These are phyloP conservation scores for Oscheius sp. DNA, from an alignment of 2,888 invertebrate genomes.

Conservation along the genomic window DNA sequence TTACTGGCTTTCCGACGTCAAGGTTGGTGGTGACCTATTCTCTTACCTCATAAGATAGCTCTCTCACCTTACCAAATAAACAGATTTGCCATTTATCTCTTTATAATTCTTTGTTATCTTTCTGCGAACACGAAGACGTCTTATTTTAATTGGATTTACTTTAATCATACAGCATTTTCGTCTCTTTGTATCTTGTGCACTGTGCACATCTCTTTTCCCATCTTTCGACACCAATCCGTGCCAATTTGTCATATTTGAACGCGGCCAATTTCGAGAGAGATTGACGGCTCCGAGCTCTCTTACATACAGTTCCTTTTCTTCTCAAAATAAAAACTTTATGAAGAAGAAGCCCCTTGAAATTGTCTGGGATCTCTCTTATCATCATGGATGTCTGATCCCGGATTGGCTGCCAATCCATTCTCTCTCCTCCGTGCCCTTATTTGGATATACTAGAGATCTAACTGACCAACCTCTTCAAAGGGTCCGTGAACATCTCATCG, in stretches of 20 bases:
- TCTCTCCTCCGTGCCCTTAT: too few relatives aligned
- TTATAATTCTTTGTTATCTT: too few relatives aligned
- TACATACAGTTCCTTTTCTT: neutral
- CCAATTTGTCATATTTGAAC: constrained; percentile 10
- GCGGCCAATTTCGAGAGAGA: constrained; percentile 1
- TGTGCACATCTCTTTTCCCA: constrained; percentile 17
- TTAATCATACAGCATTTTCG: too few relatives aligned
- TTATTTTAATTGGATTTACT: too few relatives aligned
- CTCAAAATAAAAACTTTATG: neutral
- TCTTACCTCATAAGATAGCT: too few relatives aligned
- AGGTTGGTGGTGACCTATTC: too few relatives aligned
- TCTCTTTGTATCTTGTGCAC: too few relatives aligned
- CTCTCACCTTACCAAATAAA: too few relatives aligned
- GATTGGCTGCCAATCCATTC: neutral
- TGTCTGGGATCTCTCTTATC: neutral
- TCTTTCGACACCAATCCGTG: constrained; percentile 6
- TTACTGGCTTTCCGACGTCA: too few relatives aligned
- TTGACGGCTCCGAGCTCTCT: neutral
- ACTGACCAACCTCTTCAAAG: constrained; percentile 3
- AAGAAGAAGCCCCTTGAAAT: neutral
- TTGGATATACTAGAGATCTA: too few relatives aligned
- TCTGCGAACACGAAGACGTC: too few relatives aligned
- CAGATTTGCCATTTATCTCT: too few relatives aligned
- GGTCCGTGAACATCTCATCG: neutral
- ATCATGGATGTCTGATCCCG: neutral